phyloP scores from a whole-genome alignment of 2,113 vertebrate species.

The Setophaga coronata region DNA sequence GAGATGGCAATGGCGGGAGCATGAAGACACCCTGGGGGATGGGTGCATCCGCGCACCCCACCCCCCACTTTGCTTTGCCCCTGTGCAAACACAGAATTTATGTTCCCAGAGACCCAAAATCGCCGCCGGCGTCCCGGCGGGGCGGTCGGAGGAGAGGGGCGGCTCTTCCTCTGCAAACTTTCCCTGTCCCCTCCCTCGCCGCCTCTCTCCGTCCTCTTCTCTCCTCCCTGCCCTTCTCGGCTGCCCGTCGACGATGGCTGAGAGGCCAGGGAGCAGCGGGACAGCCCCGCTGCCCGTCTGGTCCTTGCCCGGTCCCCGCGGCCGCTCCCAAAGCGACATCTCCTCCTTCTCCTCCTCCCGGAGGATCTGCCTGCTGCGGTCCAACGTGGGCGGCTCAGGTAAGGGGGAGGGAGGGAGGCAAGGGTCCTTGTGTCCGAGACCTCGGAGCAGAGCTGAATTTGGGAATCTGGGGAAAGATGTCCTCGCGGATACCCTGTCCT shows the following conservation, averaged over 20 bases:
- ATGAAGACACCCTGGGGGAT: neutral
- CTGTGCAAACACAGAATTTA: neutral
- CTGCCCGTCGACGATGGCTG: conserved; percentile 5
- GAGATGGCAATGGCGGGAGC: neutral
- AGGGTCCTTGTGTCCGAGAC: neutral
- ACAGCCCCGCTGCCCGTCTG: neutral
- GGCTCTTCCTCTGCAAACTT: conserved; percentile 78
- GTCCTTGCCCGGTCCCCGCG: conserved; percentile 64
- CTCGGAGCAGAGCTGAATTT: neutral
- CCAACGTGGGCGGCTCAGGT: conserved; percentile 78
- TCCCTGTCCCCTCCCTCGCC: conserved; percentile 47
- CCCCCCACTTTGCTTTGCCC: neutral
- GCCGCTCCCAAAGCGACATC: conserved; percentile 79
- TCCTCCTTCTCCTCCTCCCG: conserved; percentile 61
- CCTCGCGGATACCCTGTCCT: neutral
- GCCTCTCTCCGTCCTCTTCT: neutral
- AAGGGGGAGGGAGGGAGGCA: neutral
- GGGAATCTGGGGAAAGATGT: neutral
- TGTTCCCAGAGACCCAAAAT: neutral
- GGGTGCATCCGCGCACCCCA: neutral
- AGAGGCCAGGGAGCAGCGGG: neutral
- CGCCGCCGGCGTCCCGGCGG: neutral
- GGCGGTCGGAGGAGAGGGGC: conserved; percentile 57
- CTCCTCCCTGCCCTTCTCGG: neutral
- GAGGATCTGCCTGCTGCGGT: conserved; percentile 64